phyloP scores from a whole-genome alignment of 2,888 invertebrate species.

The Drosophila ochracea region DNA sequence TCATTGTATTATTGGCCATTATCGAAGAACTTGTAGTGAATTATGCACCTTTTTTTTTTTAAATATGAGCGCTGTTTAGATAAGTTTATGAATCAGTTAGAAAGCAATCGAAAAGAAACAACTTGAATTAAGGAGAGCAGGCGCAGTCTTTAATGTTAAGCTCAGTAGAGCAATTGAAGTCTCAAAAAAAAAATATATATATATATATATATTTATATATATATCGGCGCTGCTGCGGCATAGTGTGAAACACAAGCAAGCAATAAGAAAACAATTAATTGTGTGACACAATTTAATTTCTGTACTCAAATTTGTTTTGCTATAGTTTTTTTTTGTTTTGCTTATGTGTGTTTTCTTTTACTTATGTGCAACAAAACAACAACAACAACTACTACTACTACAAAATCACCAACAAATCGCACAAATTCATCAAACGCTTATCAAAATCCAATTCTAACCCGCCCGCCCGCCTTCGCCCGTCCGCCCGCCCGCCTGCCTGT shows the following conservation, averaged over 20 bases:
- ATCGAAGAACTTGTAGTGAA: conserved; percentile 38
- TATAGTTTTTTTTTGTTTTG: conserved; percentile 46
- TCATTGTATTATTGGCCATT: conserved; percentile 48
- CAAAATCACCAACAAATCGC: conserved; percentile 58
- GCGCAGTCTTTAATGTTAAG: conserved; percentile 17
- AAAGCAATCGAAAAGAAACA: not conserved
- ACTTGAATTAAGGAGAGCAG: conserved; percentile 8
- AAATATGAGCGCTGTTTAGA: conserved; percentile 42
- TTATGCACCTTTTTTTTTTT: conserved; percentile 52
- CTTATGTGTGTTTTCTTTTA: conserved; percentile 53
- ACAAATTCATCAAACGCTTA: conserved; percentile 79
- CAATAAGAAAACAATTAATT: conserved; percentile 20
- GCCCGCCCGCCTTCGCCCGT: conserved; percentile 23
- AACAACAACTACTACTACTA: conserved; percentile 48
- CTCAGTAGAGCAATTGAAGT: conserved; percentile 13
- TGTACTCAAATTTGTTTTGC: conserved; percentile 56
- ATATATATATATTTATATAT: no score
- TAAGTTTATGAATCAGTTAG: conserved; percentile 36
- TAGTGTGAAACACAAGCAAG: conserved; percentile 69
- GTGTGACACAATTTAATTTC: conserved; percentile 33
- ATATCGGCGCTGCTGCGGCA: conserved; percentile 30
- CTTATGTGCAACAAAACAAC: conserved; percentile 57
- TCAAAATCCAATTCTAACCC: conserved; percentile 69
- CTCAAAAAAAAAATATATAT: not conserved
- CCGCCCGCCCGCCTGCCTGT: conserved; percentile 14